Conservation (phyloP, 2,888 invertebrate species). For the Lycaena phlaeas region DNA sequence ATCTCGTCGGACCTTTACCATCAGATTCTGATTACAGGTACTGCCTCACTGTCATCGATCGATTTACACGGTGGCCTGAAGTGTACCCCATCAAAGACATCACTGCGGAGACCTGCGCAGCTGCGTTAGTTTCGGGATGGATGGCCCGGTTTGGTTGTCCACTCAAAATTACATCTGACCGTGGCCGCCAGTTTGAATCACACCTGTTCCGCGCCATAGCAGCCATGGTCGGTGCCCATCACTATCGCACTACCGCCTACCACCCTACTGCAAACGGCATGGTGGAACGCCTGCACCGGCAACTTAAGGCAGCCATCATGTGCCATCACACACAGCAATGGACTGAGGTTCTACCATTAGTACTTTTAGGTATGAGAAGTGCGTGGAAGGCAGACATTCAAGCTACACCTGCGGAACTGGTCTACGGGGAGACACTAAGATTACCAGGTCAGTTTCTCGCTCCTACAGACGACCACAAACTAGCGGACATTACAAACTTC, state of each 20-base stretch:
- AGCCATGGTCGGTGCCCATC: slow-evolving; percentile 13
- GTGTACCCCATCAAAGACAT: slow-evolving; percentile 31
- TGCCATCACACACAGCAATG: slow-evolving; percentile 20
- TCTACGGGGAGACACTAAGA: slow-evolving; percentile 23
- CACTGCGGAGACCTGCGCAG: slow-evolving; percentile 35
- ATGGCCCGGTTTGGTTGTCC: slow-evolving; percentile 25
- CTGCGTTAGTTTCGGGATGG: slow-evolving; percentile 27
- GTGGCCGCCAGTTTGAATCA: too few relatives aligned
- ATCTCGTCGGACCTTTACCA: slow-evolving; percentile 25
- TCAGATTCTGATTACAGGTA: slow-evolving; percentile 25
- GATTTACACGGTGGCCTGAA: slow-evolving; percentile 35
- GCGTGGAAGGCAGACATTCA: too few relatives aligned
- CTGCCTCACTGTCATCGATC: slow-evolving; percentile 29
- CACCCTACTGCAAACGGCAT: slow-evolving; percentile 19
- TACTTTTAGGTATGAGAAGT: too few relatives aligned
- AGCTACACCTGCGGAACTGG: slow-evolving; percentile 23
- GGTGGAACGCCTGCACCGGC: slow-evolving; percentile 15
- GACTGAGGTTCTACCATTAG: slow-evolving; percentile 13
- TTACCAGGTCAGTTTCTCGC: slow-evolving; percentile 24
- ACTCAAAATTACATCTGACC: too few relatives aligned
- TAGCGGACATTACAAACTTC: slow-evolving; percentile 6
- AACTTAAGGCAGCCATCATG: slow-evolving; percentile 25
- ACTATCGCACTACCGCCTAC: slow-evolving; percentile 17
- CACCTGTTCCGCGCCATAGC: slow-evolving; percentile 17
- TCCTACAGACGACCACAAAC: slow-evolving; percentile 1